These are phyloP conservation scores for Dendroctonus valens DNA, from an alignment of 1,140 invertebrate genomes.

Conservation along the genomic window DNA sequence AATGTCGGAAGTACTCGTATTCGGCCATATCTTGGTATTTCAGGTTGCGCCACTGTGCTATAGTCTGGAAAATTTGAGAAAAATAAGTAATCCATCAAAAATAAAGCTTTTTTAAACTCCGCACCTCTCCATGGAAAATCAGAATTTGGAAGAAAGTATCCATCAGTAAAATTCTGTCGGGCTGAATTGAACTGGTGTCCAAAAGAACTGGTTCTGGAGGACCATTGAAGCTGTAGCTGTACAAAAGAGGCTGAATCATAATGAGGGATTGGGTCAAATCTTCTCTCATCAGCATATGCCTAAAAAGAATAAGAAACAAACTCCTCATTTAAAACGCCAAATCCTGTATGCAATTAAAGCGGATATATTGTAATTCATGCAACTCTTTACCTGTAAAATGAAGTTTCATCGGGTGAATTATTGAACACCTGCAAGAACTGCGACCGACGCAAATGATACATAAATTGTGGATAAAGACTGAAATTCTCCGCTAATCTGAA, in stretches of 20 bases:
- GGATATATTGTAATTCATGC: background rate
- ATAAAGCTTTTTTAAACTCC: constrained; percentile 9
- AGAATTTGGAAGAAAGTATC: constrained; percentile 99
- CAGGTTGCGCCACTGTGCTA: constrained; percentile 92
- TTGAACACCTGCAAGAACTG: constrained; percentile 99
- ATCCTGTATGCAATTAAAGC: background rate
- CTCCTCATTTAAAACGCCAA: too few relatives aligned
- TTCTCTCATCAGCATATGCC: constrained; percentile 96
- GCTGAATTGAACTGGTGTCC: constrained; percentile 96
- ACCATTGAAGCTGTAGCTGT: constrained; percentile 97
- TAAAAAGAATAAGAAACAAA: constrained; percentile 43
- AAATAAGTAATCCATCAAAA: constrained; percentile 14
- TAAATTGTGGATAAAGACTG: constrained; percentile 98
- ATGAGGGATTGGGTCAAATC: constrained; percentile 96
- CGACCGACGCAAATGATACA: constrained; percentile 97
- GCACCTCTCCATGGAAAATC: constrained; percentile 97
- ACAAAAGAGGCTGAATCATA: constrained; percentile 99
- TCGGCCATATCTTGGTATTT: constrained; percentile 96
- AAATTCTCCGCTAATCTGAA: constrained; percentile 97
- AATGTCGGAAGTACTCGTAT: constrained; percentile 95
- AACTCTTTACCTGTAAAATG: constrained; percentile 71
- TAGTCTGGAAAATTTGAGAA: constrained; percentile 67
- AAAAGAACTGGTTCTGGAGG: constrained; percentile 96
- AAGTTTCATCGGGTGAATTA: constrained; percentile 99
- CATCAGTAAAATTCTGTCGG: constrained; percentile 97